Evolutionary conservation across 2,797 vertebrate genomes (phyloP), one percentile per base, ranked within the genome.

Genomic region (Bovichtus variegatus): DNA sequence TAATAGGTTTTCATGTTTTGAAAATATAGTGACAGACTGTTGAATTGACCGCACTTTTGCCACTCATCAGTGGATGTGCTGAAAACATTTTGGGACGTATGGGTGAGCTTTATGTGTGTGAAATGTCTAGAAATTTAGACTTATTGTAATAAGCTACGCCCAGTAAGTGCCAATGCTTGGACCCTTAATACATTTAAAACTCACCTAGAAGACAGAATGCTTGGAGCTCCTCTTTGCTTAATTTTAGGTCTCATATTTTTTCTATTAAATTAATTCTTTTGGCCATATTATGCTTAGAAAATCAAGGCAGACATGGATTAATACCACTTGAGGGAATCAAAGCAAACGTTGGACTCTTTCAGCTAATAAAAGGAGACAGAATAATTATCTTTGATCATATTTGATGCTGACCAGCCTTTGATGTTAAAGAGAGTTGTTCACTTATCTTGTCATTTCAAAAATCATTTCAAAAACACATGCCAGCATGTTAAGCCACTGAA

Each of bases 361-460:
- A 38, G 31, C 50, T 51, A 27, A 60, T 67, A n/a, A 59, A 57
- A 58, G n/a, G 38, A 61, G 7, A 41, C 9, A 57, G 0, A 40
- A 66, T 27, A 34, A 23, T 63, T 0, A 43, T 46, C 44, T 78
- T 49, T 71, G 27, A 68, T 78, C 15, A 54, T 57, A 53, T 62
- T 11, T 76, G 16, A 53, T 25, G 3, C 15, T 60, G 59, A 67
- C 34, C 67, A 58, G 36, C 2, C 44, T 71, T 65, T 84, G 50
- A 69, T 66, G 49, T 74, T 58, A 19, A 72, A 61, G 16, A 25
- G 4, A 59, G 58, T 3, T 64, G 18, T 60, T 66, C 7, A 7
- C n/a, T 73, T 70, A 46, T 44, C 25, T 44, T 53, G n/a, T n/a
- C n/a, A n/a, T 59, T 53, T 61, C 46, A 15, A 23, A 72, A 71